Percentiles rank a stretch among this genome's conserved stretches.
These are phyloP conservation scores for Phalacrocorax carbo DNA, from an alignment of 2,113 vertebrate species.

Conservation along the genomic window DNA sequence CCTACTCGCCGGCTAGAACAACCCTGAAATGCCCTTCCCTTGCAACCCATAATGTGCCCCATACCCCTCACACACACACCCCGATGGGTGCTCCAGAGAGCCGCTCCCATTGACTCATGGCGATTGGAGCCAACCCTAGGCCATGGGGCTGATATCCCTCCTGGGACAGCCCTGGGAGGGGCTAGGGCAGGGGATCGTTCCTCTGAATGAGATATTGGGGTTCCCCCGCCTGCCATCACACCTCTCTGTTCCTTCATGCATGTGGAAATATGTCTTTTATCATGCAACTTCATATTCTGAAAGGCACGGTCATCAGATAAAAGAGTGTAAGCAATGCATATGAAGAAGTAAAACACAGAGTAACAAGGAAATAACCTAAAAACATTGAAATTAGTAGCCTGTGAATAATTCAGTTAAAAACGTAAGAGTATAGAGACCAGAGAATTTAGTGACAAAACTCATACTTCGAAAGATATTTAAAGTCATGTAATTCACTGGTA, in stretches of 20 bases:
- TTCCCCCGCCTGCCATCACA: fast-evolving
- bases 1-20: not conserved
- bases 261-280: fast-evolving
- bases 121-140: not conserved
- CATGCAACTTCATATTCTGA: not conserved
- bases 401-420: not conserved
- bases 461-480: not conserved
- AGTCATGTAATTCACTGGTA: not conserved
- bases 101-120: fast-evolving
- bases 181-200: not conserved
- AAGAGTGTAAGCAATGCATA: not conserved
- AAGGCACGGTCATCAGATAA: not conserved
- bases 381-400: not conserved
- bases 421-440: not conserved
- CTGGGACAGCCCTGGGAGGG: no score
- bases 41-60: not conserved
- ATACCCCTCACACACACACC: not conserved
- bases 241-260: not conserved
- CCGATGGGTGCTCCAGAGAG: not conserved
- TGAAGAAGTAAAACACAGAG: not conserved
- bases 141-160: not conserved
- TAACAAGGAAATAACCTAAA: not conserved
- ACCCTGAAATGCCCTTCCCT: not conserved
- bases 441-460: not conserved
- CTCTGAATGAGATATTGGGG: not conserved